Evolutionary conservation across 2,888 invertebrate species (phyloP).

Genomic region (Pteria penguin): DNA sequence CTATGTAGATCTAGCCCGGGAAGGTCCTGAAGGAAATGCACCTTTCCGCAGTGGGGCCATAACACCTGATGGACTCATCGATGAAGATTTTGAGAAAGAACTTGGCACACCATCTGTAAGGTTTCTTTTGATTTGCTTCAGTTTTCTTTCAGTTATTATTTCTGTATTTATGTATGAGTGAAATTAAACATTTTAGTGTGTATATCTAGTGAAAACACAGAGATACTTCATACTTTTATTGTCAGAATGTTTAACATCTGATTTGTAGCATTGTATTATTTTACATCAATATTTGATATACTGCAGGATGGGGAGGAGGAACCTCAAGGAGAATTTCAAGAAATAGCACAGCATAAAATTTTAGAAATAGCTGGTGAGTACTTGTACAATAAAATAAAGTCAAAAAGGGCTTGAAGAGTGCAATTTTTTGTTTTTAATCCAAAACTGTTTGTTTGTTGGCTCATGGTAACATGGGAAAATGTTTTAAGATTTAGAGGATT

Average conservation of each 20-base stretch:
- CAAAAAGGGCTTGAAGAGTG: too few species aligned
- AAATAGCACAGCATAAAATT: conserved; percentile 88
- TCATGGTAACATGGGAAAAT: too few species aligned
- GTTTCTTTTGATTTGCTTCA: not conserved
- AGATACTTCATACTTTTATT: not conserved
- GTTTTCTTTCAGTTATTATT: not conserved
- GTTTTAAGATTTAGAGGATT: too few species aligned
- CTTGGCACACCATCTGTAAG: conserved; percentile 83
- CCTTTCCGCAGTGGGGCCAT: conserved; percentile 77
- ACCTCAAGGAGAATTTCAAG: conserved; percentile 82
- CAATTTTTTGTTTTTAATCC: too few species aligned
- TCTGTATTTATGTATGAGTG: too few species aligned
- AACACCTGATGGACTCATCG: conserved; percentile 90
- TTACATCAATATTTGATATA: too few species aligned
- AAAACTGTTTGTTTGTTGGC: too few species aligned
- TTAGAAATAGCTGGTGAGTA: conserved; percentile 88
- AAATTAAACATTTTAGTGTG: too few species aligned
- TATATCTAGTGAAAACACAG: too few species aligned
- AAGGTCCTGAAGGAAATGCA: conserved; percentile 55
- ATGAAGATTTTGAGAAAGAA: conserved; percentile 94
- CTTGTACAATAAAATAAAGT: too few species aligned
- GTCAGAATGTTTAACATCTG: too few species aligned
- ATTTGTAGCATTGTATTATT: too few species aligned
- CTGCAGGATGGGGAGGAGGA: conserved; percentile 67
- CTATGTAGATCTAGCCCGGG: conserved; percentile 60